Base-by-base conservation (phyloP, 2,797 vertebrate species). In the Rousettus madagascariensis region DNA sequence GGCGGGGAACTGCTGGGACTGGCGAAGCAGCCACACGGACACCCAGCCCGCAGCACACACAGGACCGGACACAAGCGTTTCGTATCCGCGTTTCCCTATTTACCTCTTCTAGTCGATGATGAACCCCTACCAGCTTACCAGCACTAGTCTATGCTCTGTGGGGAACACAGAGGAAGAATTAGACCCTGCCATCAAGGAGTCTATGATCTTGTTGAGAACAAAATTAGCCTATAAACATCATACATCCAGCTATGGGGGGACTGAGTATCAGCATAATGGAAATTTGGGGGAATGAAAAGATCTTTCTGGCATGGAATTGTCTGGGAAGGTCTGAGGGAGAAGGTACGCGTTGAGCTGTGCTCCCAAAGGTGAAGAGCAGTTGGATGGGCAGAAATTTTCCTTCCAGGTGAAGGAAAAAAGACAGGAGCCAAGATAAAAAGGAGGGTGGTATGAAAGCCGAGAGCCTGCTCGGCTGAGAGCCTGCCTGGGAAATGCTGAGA, bases 81-180 rank as follows among this genome's bases (percentile, higher is more conserved):
- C 33, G 12, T 0, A 2, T 15, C 13, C 24, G 57, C 0, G 0
- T 17, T 17, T 36, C 9, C 19, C 63, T 33, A 28, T 41, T 46
- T 0, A 17, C 49, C 30, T 74, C 38, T 72, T 28, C 16, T 13
- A 0, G 17, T 5, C 15, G n/a, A 2, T 19, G 53, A 13, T 3
- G 26, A 66, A 36, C 0, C 4, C 22, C 61, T 28, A 13, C 7
- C 16, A 26, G 15, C 15, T 86, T 15, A 41, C 28, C n/a, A 38
- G 66, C 74, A 19, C 16, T 7, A 51, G 36, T 13, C 8, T 46
- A 16, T 68, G 30, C n/a, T 41, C 49, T 24, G 28, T 26, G 74
- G 12, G 51, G 72, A 83, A 36, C 30, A 63, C 38, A 86, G 72
- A 82, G 38, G 61, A 68, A 41, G 28, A 80, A 61, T 38, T 24